These are phyloP conservation scores for Zelleria hepariella DNA, from an alignment of 2,888 invertebrate genomes.

Conservation along the genomic window DNA sequence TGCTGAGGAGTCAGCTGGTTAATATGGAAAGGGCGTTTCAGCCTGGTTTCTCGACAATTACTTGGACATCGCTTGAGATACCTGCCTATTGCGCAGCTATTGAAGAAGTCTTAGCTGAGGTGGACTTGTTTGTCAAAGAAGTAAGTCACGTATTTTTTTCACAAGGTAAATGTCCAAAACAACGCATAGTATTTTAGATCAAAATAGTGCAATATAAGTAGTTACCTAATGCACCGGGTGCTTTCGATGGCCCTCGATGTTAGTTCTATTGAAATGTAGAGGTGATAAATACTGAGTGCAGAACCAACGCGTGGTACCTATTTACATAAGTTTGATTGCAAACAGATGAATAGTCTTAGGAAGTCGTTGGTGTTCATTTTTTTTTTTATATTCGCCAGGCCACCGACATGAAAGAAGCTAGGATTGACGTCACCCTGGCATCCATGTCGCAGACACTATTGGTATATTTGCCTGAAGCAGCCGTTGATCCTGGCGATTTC, in stretches of 20 bases:
- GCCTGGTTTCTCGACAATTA: constrained; percentile 82
- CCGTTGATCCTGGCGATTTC: constrained; percentile 75
- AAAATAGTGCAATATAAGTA: too few relatives aligned
- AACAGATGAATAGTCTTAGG: too few relatives aligned
- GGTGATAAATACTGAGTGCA: too few relatives aligned
- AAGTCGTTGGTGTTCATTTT: too few relatives aligned
- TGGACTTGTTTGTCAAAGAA: constrained; percentile 78
- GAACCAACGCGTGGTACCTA: too few relatives aligned
- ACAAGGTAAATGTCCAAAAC: neutral
- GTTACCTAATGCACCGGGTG: too few relatives aligned
- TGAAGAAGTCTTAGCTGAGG: constrained; percentile 68
- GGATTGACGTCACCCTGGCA: constrained; percentile 78
- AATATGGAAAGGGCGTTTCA: constrained; percentile 80
- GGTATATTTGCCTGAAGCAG: constrained; percentile 73
- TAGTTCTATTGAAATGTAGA: too few relatives aligned
- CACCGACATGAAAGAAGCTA: constrained; percentile 81
- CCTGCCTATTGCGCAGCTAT: constrained; percentile 74
- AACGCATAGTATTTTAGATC: too few relatives aligned
- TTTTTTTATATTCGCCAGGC: constrained; percentile 49
- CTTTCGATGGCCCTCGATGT: too few relatives aligned
- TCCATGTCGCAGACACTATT: constrained; percentile 74
- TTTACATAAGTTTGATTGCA: too few relatives aligned
- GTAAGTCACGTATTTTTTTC: constrained; percentile 24
- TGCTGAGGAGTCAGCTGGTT: constrained; percentile 77
- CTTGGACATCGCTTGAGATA: constrained; percentile 86